Conservation (phyloP, 2,797 vertebrate species). For the Protonibea diacanthus region DNA sequence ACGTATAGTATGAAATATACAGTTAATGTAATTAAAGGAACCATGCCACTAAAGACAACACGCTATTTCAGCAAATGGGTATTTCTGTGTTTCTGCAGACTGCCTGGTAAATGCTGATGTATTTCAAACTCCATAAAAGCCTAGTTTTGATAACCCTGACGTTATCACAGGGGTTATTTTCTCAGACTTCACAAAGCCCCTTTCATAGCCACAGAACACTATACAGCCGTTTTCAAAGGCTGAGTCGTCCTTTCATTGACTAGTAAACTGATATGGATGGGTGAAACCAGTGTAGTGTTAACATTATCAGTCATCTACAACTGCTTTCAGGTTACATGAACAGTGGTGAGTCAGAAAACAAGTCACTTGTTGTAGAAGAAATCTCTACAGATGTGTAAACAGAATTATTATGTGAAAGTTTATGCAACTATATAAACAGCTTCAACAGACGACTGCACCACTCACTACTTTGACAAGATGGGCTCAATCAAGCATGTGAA, state of each 20-base stretch:
- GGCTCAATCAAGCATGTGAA: neutral
- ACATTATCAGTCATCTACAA: neutral
- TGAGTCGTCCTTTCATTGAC: neutral
- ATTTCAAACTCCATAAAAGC: neutral
- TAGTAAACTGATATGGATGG: neutral
- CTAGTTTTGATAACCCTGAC: neutral
- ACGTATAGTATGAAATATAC: neutral
- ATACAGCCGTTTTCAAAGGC: neutral
- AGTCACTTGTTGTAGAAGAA: neutral
- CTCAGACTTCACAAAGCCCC: slow-evolving; percentile 1
- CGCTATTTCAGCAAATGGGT: neutral
- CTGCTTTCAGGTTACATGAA: neutral
- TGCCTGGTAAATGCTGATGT: neutral
- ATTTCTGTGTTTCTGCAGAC: neutral
- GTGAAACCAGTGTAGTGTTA: neutral
- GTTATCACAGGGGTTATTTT: neutral
- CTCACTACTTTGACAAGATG: neutral
- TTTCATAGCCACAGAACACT: neutral
- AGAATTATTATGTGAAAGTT: slow-evolving; percentile 4
- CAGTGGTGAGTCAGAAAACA: neutral
- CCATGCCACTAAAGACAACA: neutral
- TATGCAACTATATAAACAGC: neutral
- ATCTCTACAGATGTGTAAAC: neutral
- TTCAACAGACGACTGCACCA: neutral
- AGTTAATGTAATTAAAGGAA: neutral